phyloP scores from a whole-genome alignment of 1,140 invertebrate species.

The Drosophila serrata region DNA sequence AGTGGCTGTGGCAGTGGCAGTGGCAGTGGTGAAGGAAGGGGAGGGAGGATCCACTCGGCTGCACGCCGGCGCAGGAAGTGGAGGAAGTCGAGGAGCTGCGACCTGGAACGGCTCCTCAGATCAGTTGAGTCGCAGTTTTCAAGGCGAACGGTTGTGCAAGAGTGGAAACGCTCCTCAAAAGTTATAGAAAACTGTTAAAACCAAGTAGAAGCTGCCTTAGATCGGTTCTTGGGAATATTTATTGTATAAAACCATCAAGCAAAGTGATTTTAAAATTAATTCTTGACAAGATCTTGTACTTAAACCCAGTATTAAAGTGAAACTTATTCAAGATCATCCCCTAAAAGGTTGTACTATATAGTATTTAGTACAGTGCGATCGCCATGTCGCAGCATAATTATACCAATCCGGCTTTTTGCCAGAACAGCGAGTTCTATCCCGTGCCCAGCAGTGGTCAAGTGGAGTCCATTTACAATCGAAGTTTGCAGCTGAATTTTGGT shows the following conservation, averaged over 20 bases:
- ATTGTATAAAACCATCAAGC: neutral
- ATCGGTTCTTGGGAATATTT: neutral
- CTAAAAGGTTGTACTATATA: neutral
- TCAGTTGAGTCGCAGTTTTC: slow-evolving; percentile 71
- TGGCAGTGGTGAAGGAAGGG: slow-evolving; percentile 13
- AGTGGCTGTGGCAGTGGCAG: slow-evolving; percentile 15
- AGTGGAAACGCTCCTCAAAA: neutral
- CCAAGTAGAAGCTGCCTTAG: neutral
- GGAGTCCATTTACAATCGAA: slow-evolving; percentile 80
- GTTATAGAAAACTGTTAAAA: neutral
- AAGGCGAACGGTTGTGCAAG: slow-evolving; percentile 45
- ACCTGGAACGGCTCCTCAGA: slow-evolving; percentile 28
- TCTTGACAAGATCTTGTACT: neutral
- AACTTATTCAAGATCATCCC: slow-evolving; percentile 21
- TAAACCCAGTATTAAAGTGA: neutral
- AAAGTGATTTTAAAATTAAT: neutral
- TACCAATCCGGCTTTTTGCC: slow-evolving; percentile 91
- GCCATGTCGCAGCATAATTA: slow-evolving; percentile 87
- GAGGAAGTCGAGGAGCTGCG: slow-evolving; percentile 64
- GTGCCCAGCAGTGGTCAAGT: slow-evolving; percentile 58
- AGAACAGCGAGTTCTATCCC: slow-evolving; percentile 89
- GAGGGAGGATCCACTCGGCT: slow-evolving; percentile 75
- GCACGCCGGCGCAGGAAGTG: slow-evolving; percentile 77
- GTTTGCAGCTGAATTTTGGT: slow-evolving; percentile 75
- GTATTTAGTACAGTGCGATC: slow-evolving; percentile 58